Conservation (phyloP, 2,113 vertebrate genomes). For the Lepidothrix coronata region DNA sequence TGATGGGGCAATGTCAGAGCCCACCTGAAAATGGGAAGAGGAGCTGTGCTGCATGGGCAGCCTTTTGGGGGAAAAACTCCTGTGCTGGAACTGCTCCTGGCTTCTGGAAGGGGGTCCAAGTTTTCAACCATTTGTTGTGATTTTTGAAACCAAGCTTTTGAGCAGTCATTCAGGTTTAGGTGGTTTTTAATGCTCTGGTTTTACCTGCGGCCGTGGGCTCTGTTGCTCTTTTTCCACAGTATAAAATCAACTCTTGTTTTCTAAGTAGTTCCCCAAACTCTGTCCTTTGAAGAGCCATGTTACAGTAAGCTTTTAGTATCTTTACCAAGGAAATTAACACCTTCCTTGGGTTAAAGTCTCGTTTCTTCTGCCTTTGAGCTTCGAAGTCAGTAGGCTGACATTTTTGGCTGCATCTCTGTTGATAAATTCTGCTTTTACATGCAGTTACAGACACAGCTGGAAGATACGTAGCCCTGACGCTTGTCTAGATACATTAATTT, state of each 20-base stretch:
- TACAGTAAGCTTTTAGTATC: background rate
- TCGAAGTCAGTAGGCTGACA: background rate
- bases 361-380: background rate
- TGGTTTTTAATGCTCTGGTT: background rate
- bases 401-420: background rate
- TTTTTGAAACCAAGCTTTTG: background rate
- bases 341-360: background rate
- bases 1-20: background rate
- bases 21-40: too few species aligned
- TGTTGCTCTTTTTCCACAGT: background rate
- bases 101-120: background rate
- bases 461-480: fast-evolving
- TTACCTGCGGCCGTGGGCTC: background rate
- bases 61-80: fast-evolving
- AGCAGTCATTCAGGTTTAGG: background rate
- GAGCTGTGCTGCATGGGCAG: fast-evolving
- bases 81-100: background rate
- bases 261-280: background rate
- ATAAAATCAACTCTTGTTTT: background rate
- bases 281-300: background rate
- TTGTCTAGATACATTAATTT: background rate
- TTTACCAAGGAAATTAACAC: background rate
- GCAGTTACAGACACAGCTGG: background rate
- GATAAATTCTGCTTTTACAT: background rate
- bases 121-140: background rate